Conservation (phyloP, 2,888 invertebrate species). For the Diarsia mendica region DNA sequence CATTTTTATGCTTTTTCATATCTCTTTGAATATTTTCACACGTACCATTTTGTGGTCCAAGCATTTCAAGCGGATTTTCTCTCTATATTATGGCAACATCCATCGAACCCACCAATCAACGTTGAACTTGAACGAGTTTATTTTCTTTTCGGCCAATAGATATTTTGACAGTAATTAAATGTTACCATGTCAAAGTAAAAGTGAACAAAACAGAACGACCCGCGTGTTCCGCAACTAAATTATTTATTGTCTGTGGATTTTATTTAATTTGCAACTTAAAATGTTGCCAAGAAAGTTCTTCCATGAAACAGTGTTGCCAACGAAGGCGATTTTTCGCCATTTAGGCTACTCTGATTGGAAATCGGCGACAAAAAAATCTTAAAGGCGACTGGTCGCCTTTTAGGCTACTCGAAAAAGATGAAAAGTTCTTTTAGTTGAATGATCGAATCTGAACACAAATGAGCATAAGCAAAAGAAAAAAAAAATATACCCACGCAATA, state of each 20-base stretch:
- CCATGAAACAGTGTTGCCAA: too few species aligned
- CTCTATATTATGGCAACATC: conserved; percentile 9
- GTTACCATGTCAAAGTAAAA: conserved; percentile 48
- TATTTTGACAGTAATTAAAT: conserved; percentile 51
- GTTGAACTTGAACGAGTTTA: conserved; percentile 4
- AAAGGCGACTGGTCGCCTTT: too few species aligned
- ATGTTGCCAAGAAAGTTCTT: conserved; percentile 56
- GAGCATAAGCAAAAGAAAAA: too few species aligned
- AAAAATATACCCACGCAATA: too few species aligned
- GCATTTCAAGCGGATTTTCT: neutral
- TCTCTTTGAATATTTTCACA: too few species aligned
- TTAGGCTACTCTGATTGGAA: too few species aligned
- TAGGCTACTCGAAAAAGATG: too few species aligned
- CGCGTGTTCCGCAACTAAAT: conserved; percentile 33
- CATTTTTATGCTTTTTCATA: neutral
- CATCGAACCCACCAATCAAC: conserved; percentile 31
- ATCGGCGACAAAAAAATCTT: too few species aligned
- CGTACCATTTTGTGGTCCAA: neutral
- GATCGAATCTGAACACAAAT: too few species aligned
- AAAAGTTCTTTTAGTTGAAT: too few species aligned
- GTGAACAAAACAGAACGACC: conserved; percentile 21
- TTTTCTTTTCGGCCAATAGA: conserved; percentile 35
- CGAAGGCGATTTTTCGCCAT: too few species aligned
- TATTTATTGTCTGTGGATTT: conserved; percentile 42
- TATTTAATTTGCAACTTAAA: conserved; percentile 38